Evolutionary conservation across 2,888 invertebrate species (phyloP).

Genomic region (Plagodis pulveraria): DNA sequence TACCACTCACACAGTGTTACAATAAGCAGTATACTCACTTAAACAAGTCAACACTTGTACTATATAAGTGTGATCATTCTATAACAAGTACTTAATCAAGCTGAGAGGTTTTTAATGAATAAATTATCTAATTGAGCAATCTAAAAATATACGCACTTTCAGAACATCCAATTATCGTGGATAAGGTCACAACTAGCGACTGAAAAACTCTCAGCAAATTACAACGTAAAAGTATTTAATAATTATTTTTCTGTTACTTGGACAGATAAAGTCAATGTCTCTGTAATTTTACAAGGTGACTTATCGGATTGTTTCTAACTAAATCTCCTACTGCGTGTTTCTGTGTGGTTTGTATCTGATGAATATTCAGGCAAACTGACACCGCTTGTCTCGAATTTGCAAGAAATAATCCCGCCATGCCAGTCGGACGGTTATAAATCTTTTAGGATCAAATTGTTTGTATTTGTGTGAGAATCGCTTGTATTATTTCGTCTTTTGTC

Average conservation of each 20-base stretch:
- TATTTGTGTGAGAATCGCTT: constrained; percentile 17
- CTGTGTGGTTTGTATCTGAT: constrained; percentile 50
- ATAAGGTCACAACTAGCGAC: too few relatives aligned
- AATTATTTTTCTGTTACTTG: too few relatives aligned
- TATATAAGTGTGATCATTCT: too few relatives aligned
- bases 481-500: constrained; percentile 9
- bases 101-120: too few relatives aligned
- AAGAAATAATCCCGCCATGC: constrained; percentile 61
- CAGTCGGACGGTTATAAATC: constrained; percentile 62
- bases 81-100: too few relatives aligned
- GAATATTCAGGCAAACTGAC: constrained; percentile 73
- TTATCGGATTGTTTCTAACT: background rate
- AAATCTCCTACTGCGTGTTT: constrained; percentile 9
- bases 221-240: too few relatives aligned
- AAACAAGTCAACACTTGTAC: constrained; percentile 4
- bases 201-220: too few relatives aligned
- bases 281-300: too few relatives aligned
- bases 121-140: too few relatives aligned
- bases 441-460: constrained; percentile 49
- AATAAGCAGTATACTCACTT: constrained; percentile 9
- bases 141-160: too few relatives aligned
- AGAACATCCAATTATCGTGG: too few relatives aligned
- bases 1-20: constrained; percentile 9
- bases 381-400: constrained; percentile 69
- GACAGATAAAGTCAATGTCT: too few relatives aligned